Conservation (phyloP, 2,797 vertebrate species). For the Urosaurus nigricauda region DNA sequence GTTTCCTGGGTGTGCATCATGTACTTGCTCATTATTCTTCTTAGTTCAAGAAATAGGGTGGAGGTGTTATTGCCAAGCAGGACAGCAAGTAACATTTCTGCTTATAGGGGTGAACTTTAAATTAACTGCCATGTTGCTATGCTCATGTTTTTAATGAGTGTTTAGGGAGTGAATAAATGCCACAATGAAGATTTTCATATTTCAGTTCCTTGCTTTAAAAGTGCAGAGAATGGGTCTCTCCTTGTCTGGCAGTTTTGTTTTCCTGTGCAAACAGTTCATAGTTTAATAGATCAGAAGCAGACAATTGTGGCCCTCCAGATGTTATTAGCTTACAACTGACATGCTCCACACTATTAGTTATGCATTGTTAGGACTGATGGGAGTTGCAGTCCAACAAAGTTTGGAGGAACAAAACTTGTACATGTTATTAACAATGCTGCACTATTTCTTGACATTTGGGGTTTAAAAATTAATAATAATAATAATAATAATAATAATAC, state of each 20-base stretch:
- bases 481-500: too few species aligned
- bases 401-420: too few species aligned
- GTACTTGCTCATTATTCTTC: slow-evolving; percentile 48
- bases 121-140: slow-evolving; percentile 11
- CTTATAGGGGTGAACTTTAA: slow-evolving; percentile 35
- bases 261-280: background rate
- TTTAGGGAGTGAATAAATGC: slow-evolving; percentile 33
- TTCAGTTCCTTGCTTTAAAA: slow-evolving; percentile 24
- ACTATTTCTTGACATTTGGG: too few species aligned
- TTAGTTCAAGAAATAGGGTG: slow-evolving; percentile 32
- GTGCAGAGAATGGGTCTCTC: background rate
- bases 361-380: too few species aligned
- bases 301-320: too few species aligned
- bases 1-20: slow-evolving; percentile 6
- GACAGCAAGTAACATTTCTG: slow-evolving; percentile 36
- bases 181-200: background rate
- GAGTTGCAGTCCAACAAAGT: too few species aligned
- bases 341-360: too few species aligned
- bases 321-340: too few species aligned
- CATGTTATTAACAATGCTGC: too few species aligned
- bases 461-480: too few species aligned
- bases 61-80: slow-evolving; percentile 34
- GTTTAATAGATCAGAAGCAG: too few species aligned
- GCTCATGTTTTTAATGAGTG: background rate
- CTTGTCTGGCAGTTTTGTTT: background rate